Conservation (phyloP, 2,113 vertebrate species). For the Megaptera novaeangliae region DNA sequence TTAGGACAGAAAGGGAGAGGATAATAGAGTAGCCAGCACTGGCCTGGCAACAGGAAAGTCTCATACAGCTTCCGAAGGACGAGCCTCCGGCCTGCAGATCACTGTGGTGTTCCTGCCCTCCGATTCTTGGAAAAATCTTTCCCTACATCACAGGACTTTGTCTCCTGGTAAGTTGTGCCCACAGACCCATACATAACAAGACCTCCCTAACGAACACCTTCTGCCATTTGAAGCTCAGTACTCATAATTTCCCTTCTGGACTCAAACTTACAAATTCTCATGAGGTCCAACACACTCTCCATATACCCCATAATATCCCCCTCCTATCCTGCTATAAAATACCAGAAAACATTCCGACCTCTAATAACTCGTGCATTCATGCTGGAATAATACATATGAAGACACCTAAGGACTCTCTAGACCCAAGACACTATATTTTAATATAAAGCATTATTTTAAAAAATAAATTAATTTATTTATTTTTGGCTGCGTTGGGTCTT, state of each 20-base stretch:
- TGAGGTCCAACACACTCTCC: not conserved
- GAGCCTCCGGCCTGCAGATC: not conserved
- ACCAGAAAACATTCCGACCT: not conserved
- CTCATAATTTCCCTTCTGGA: not conserved
- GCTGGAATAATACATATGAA: not conserved
- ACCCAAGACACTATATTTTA: not conserved
- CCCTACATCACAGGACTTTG: not conserved
- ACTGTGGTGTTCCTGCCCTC: not conserved
- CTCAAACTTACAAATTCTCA: not conserved
- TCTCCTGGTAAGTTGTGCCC: not conserved
- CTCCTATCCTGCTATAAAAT: not conserved
- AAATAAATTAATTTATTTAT: too few relatives aligned
- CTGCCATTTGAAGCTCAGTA: not conserved
- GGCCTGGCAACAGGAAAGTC: too few relatives aligned
- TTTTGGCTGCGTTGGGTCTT: not conserved
- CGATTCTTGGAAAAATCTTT: not conserved
- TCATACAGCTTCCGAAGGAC: not conserved
- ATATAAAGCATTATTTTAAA: too few relatives aligned
- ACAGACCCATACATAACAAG: not conserved
- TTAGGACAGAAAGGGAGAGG: not conserved
- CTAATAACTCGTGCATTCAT: not conserved
- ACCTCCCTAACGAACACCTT: not conserved
- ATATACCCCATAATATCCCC: too few relatives aligned
- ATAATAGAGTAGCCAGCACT: not conserved
- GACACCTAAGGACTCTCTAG: not conserved